Evolutionary conservation across 2,797 vertebrate species (phyloP), one percentile per base, ranked within the genome.

Genomic region (Pogoniulus pusillus): DNA sequence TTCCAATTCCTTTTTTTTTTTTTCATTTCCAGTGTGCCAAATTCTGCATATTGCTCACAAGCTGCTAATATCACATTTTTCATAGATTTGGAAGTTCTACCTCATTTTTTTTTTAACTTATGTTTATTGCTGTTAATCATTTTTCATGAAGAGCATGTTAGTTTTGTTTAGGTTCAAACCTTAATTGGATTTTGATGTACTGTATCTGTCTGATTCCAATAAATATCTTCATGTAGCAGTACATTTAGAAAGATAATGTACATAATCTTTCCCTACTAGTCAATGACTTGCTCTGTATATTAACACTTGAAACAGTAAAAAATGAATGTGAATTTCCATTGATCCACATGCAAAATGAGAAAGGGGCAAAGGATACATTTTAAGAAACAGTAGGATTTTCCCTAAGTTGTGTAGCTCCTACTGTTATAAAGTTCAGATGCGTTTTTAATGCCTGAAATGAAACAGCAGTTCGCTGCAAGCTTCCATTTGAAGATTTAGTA

Each of bases 401-500:
- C 10, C 16, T 62, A 84, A 26, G 10, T 69, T 86, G 82, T 20
- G 4, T 6, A 71, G 3, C 16, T 65, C 22, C 26, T 63, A 34
- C 17, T 41, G 35, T 51, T 87, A 49, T 30, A 73, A 87, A 68
- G 23, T 75, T 85, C 32, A 70, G 54, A 51, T 54, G 12, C 16
- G 60, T 83, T 94, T 95, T 95, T 89, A 85, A 70, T 78, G 35
- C 18, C 34, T 73, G 14, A 63, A 60, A 75, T 87, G 72, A 82
- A 62, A 32, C 1, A 5, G 66, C 0, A 0, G 18, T 54, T 91
- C 53, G 35, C 24, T 60, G 12, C 17, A 81, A 64, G 23, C 20
- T 84, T 91, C 10, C 26, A 53, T 83, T 41, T 49, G 59, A 85
- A 89, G 23, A 6, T 66, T 81, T 76, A 27, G 4, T 49, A 81